Conservation (phyloP, 92 coral and sea anemone genomes). For the Metridium senile region DNA sequence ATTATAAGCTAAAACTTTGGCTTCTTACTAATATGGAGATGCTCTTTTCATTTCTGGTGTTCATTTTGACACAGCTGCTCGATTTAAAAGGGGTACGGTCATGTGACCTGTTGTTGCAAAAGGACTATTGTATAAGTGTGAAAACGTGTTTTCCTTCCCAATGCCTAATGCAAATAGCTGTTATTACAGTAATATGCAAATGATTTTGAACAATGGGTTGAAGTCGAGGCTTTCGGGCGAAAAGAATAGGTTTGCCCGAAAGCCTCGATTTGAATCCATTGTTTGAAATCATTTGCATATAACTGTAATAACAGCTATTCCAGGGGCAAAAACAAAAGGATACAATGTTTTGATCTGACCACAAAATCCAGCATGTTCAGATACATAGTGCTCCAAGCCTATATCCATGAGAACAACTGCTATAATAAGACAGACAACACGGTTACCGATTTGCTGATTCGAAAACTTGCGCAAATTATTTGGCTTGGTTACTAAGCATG, state of each 20-base stretch:
- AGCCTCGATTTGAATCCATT: background rate
- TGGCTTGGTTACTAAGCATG: constrained; percentile 26
- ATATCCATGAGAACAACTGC: constrained; percentile 20
- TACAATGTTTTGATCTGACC: constrained; percentile 75
- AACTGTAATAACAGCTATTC: background rate
- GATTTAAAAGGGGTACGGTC: too few species aligned
- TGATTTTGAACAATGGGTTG: too few species aligned
- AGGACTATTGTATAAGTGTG: too few species aligned
- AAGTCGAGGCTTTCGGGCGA: too few species aligned
- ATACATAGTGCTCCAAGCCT: constrained; percentile 63
- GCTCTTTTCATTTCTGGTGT: too few species aligned
- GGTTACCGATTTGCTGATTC: background rate
- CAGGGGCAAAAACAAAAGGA: constrained; percentile 44
- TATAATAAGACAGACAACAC: background rate
- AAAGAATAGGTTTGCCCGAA: background rate
- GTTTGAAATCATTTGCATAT: background rate
- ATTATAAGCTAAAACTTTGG: too few species aligned
- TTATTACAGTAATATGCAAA: too few species aligned
- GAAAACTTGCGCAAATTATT: background rate
- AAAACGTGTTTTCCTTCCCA: too few species aligned
- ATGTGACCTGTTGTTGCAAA: too few species aligned
- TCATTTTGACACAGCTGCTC: too few species aligned
- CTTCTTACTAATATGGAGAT: too few species aligned
- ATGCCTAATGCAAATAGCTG: too few species aligned
- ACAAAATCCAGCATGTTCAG: constrained; percentile 50